Evolutionary conservation across 2,888 invertebrate genomes (phyloP).

Genomic region (Hofmannophila pseudospretella): DNA sequence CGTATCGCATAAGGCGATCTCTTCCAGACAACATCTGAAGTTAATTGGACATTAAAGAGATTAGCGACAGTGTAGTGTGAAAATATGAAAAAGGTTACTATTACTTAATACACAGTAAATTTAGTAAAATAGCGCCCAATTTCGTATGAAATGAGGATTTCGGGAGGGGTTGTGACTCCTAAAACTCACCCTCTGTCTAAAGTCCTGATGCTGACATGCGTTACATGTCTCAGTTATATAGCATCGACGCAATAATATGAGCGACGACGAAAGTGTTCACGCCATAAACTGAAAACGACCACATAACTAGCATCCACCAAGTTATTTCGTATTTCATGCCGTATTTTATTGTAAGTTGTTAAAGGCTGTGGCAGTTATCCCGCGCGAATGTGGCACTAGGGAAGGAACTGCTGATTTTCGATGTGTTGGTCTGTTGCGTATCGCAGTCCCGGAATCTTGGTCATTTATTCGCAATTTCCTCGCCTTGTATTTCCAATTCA

Average conservation of each 20-base stretch:
- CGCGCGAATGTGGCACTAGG: neutral
- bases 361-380: neutral
- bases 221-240: too few species aligned
- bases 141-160: too few species aligned
- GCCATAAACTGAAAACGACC: conserved; percentile 36
- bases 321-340: conserved; percentile 35
- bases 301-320: conserved; percentile 26
- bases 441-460: neutral
- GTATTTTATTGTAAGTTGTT: conserved; percentile 26
- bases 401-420: neutral
- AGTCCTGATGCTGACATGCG: too few species aligned
- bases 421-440: neutral
- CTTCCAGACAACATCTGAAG: too few species aligned
- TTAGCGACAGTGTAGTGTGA: too few species aligned
- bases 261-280: conserved; percentile 28
- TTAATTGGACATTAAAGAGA: too few species aligned
- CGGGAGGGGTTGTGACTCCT: too few species aligned
- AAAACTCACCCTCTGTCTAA: too few species aligned
- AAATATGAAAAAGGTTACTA: too few species aligned
- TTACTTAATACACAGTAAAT: too few species aligned
- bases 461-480: neutral
- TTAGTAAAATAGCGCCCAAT: too few species aligned
- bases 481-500: neutral
- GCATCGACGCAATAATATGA: conserved; percentile 28
- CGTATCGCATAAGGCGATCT: too few species aligned